Evolutionary conservation across 2,888 invertebrate species (phyloP), one percentile per base, ranked within the genome.

Genomic region (Metacarcinus magister): DNA sequence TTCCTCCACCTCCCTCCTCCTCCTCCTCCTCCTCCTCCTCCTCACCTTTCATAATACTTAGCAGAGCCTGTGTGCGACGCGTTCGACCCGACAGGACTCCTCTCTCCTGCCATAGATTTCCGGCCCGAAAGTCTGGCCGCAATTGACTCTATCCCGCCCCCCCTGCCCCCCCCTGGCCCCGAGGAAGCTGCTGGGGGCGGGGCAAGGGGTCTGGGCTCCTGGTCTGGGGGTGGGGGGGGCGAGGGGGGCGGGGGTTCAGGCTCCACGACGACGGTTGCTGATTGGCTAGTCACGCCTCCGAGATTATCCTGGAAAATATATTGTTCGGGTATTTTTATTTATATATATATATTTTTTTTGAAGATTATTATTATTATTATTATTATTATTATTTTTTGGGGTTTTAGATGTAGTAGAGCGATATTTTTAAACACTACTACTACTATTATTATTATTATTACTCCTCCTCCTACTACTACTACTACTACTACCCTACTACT

Each of bases 261-360:
- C 28, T 95, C 95, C 48, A 95, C 95, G 19, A 96, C 39, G 13
- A 96, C 92, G 60, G 96, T 96, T 28, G 48, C 89, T 10, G 96
- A 95, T n/a, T 96, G 95, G 48, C 39, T 96, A 28, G 96, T 96
- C 46, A 96, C 19, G 5, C 96, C 96, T 67, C 43, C 75, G 75
- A 46, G 93, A 89, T 90, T 95, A 92, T 96, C 48, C 32, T n/a
- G 39, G 44, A 23, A 92, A 23, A 32, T 28, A 60, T 23, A 60
- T 16, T 7, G 19, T 60, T 7, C 2, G 2, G 16, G 60, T 19
- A 60, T n/a, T 16, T 87, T 46, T 46, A 19, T 48, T 28, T 91
- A 7, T 91, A 4, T 92, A 23, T 48, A 48, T 43, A 48, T n/a
- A 7, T 46, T 48, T 92, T 43, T 23, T 39, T 13, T 90, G 3